Evolutionary conservation across 2,797 vertebrate species (phyloP).

Genomic region (Synaphobranchus kaupii): DNA sequence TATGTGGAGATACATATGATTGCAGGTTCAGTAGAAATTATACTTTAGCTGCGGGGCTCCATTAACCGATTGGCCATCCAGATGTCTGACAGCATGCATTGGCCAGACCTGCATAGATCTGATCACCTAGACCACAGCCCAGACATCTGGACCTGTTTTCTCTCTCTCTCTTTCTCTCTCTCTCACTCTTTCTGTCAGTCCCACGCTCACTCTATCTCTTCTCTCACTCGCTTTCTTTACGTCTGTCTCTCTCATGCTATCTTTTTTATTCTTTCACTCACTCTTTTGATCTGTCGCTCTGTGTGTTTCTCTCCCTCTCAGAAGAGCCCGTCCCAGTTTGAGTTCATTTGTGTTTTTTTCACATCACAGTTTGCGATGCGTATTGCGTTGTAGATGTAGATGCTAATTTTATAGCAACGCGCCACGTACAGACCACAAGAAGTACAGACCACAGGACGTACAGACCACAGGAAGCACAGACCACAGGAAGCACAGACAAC

Average conservation of each 20-base stretch:
- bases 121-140: background rate
- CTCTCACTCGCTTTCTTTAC: no score
- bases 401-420: background rate
- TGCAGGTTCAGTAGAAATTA: background rate
- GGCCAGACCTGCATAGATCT: background rate
- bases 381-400: background rate
- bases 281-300: background rate
- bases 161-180: background rate
- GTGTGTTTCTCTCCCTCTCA: background rate
- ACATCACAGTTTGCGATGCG: no score
- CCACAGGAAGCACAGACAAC: no score
- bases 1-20: background rate
- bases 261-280: background rate
- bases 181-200: background rate
- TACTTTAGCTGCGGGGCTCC: no score
- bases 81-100: background rate
- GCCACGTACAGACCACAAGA: background rate
- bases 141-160: background rate
- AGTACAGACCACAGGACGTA: no score
- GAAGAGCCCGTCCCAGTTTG: no score
- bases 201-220: background rate
- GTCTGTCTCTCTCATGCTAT: no score
- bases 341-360: no score
- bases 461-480: no score
- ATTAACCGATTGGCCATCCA: background rate